Evolutionary conservation across 1,140 invertebrate species (phyloP).

Genomic region (Capitella teleta): DNA sequence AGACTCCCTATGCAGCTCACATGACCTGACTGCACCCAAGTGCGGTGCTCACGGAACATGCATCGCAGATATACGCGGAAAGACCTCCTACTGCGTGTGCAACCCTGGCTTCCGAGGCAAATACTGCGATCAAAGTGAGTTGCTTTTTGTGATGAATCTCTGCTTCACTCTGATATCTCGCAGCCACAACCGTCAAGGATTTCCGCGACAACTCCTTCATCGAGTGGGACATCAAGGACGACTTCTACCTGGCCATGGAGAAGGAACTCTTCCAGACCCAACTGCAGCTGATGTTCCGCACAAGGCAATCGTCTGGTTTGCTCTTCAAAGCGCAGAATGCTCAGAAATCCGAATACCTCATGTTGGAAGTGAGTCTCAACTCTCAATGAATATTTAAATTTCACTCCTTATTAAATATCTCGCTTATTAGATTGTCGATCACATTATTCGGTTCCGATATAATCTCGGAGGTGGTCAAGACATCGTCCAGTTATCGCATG

Average conservation of each 20-base stretch:
- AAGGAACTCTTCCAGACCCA: conserved; percentile 45
- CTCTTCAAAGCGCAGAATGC: conserved; percentile 63
- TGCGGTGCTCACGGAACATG: conserved; percentile 67
- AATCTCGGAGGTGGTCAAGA: conserved; percentile 84
- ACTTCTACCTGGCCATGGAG: conserved; percentile 49
- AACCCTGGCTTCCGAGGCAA: conserved; percentile 62
- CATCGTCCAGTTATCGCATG: conserved; percentile 77
- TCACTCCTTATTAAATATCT: not conserved
- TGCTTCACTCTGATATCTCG: not conserved
- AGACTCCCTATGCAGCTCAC: conserved; percentile 51
- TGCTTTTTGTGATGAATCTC: not conserved
- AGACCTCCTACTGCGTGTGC: conserved; percentile 79
- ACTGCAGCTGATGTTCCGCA: conserved; percentile 82
- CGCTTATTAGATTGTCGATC: conserved; percentile 62
- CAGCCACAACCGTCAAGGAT: conserved; percentile 55
- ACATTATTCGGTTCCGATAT: conserved; percentile 56
- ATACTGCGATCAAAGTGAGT: conserved; percentile 56
- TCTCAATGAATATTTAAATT: not conserved
- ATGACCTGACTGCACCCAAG: conserved; percentile 8
- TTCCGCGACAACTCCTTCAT: conserved; percentile 84
- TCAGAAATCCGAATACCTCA: conserved; percentile 69
- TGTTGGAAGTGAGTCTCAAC: conserved; percentile 62
- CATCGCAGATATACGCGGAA: conserved; percentile 61
- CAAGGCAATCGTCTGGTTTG: conserved; percentile 68
- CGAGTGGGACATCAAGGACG: conserved; percentile 70